Evolutionary conservation across 1,140 invertebrate genomes (phyloP).

Genomic region (Leptonema lineaticorne): DNA sequence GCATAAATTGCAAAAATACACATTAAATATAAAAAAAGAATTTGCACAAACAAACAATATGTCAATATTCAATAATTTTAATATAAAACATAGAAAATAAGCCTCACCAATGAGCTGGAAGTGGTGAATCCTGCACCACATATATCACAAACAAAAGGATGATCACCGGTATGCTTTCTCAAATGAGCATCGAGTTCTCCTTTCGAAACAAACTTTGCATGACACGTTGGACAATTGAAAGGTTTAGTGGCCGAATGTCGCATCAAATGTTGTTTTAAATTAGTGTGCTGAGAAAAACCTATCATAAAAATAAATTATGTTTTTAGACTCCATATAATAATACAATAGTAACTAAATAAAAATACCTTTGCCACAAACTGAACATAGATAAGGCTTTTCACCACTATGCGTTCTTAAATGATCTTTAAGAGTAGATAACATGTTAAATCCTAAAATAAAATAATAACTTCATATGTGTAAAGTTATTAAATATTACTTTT

Average conservation of each 20-base stretch:
- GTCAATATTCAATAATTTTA: not conserved
- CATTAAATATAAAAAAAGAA: no score
- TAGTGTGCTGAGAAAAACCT: conserved; percentile 48
- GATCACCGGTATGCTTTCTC: conserved; percentile 57
- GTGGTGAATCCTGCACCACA: conserved; percentile 69
- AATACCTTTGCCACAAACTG: conserved; percentile 46
- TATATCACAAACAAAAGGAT: conserved; percentile 65
- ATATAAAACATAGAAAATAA: not conserved
- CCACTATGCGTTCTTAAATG: conserved; percentile 51
- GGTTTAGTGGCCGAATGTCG: conserved; percentile 47
- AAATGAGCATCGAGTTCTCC: conserved; percentile 54
- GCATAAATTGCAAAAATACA: no score
- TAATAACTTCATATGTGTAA: not conserved
- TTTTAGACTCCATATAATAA: not conserved
- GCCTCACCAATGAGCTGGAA: conserved; percentile 58
- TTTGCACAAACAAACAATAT: not conserved
- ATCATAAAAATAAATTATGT: not conserved
- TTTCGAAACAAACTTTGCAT: conserved; percentile 43
- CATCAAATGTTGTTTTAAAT: conserved; percentile 47
- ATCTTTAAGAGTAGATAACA: conserved; percentile 49
- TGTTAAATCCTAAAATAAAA: conserved; percentile 44
- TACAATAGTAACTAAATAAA: not conserved
- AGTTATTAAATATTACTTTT: conserved; percentile 20
- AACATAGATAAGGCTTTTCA: conserved; percentile 50
- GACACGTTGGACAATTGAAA: conserved; percentile 46